Evolutionary conservation across 1,140 invertebrate species (phyloP), one percentile per base, ranked within the genome.

Genomic region (Heliconius himera): DNA sequence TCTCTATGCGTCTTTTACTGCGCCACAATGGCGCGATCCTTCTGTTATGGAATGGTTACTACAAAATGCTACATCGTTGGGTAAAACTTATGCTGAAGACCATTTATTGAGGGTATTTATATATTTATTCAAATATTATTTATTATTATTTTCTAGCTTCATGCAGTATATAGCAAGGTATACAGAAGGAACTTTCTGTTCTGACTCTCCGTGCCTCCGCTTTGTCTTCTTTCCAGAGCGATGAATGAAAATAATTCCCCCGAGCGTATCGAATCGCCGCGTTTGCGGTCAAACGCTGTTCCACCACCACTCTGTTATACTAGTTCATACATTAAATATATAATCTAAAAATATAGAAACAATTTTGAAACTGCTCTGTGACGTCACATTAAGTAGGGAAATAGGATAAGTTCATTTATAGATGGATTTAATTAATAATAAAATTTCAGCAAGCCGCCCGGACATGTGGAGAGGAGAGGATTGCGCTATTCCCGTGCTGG

Each of bases 401-500:
- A 16, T 51, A 51, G 1, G 49, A 51, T 5, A 51, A 18, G 5
- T 20, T 4, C 5, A 5, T 51, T 51, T 18, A 20, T 56, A n/a
- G 0, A 22, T 56, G 18, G 18, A 56, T 56, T 22, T 56, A 56
- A 20, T n/a, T 56, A 8, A 56, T 2, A 22, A n/a, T 13, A 4
- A 26, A 66, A 66, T 66, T 66, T n/a, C 60, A 66, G 60, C 60
- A 66, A 66, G 60, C 22, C 26, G 60, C 11, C 4, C 60, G 60
- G 22, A 4, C 2, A n/a, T 66, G 3, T 29, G 60, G 22, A 26
- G 26, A 66, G 4, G 76, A 73, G 4, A 75, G 78, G 3, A 66
- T 75, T 20, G 54, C 70, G 41, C 38, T 91, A 20, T 88, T 87
- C 77, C 78, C 78, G 26, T 74, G 56, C 29, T 86, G 76, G 80